Base-by-base conservation (phyloP, 2,797 vertebrate species). In the Gymnothorax javanicus region DNA sequence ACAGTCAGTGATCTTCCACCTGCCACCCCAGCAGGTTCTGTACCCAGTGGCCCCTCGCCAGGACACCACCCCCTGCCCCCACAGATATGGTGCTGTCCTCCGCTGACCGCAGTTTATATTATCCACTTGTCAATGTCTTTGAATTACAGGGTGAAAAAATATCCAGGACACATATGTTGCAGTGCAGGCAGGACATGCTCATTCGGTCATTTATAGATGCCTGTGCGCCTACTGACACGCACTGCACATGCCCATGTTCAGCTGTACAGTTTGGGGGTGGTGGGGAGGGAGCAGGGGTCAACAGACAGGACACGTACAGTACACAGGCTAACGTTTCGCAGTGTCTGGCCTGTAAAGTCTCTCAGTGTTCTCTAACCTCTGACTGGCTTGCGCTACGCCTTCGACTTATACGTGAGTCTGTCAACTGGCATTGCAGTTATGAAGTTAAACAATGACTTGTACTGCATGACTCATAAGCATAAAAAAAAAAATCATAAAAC, bases 161-260 rank as follows among this genome's bases (percentile, higher is more conserved):
- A 79, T 50, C 75, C 50, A 23, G 13, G 43, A 79, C 75, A 79
- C 75, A 54, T 54, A 54, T 54, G 50, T 20, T 23, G 6, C 50
- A 7, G 20, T n/a, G 20, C 17, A 20, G 50, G 6, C 43, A 27
- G 75, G 75, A 79, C 75, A 58, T 79, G 77, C 43, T 50, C 27
- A 69, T 85, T 89, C 84, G 88, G 87, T 87, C 77, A 84, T 89
- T 88, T 86, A 91, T 88, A 85, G 43, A 25, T 20, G 23, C 64
- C 7, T 20, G 11, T 75, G 67, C 6, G 13, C 69, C 7, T 11
- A 5, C 15, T 4, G 12, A 75, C 84, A 85, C 17, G 84, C 20
- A 57, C 84, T 8, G 54, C 84, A 85, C 54, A 69, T 85, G 59
- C 54, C 8, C 13, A 43, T 25, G 20, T 33, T 77, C 83, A 85